These are phyloP conservation scores for Sylvietta virens DNA, from an alignment of 2,113 vertebrate species.

Conservation along the genomic window DNA sequence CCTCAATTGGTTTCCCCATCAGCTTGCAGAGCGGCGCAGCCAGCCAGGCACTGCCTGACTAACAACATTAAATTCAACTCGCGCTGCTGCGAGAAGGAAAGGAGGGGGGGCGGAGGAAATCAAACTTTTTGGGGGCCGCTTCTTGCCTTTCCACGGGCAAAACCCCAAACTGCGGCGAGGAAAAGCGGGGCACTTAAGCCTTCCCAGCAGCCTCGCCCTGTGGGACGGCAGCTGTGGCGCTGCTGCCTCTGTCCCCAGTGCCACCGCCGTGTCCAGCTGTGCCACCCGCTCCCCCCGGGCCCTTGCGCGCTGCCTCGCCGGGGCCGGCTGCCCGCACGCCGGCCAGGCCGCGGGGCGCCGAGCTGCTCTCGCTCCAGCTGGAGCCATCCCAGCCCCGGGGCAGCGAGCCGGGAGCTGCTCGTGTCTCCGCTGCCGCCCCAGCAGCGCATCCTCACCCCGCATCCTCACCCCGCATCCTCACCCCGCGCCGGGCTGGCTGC, in stretches of 20 bases:
- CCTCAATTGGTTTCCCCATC: constrained; percentile 62
- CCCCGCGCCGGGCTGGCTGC: background rate
- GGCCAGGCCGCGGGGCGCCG: background rate
- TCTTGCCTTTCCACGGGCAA: background rate
- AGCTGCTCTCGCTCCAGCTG: background rate
- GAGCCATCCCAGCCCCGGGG: background rate
- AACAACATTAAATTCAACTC: constrained; percentile 68
- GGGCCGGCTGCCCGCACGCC: background rate
- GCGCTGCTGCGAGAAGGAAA: background rate
- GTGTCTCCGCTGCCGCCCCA: background rate
- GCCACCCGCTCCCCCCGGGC: background rate
- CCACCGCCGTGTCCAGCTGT: background rate
- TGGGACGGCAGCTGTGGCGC: background rate
- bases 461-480: accelerated
- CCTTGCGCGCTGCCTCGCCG: background rate
- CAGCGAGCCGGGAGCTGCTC: background rate
- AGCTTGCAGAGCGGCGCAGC: constrained; percentile 53
- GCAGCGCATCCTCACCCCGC: accelerated
- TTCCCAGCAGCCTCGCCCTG: background rate
- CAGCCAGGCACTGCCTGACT: constrained; percentile 57
- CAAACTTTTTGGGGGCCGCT: background rate
- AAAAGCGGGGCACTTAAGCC: accelerated
- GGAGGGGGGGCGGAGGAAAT: background rate
- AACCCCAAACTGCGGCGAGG: accelerated
- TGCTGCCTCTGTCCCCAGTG: background rate